A percentile compares a stretch with the other conserved stretches of the same genome.
Conservation (phyloP, 1,140 invertebrate species). For the Drosophila erecta region DNA sequence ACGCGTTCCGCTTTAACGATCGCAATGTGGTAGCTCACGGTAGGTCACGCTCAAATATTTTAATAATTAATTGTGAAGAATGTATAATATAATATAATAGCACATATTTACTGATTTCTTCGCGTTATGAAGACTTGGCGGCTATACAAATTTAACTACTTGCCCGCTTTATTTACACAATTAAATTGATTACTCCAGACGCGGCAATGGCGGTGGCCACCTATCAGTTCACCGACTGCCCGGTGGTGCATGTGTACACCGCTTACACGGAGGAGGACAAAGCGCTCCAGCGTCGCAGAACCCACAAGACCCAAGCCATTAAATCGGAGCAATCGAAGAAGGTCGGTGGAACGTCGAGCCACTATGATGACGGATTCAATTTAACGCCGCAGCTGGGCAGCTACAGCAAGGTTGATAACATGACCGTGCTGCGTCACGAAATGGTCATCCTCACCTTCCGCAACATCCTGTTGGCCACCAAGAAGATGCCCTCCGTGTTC, state of each 20-base stretch:
- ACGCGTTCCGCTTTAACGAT: slow-evolving; percentile 39
- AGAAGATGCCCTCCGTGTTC: too few relatives aligned
- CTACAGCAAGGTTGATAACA: background rate
- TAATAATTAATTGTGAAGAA: too few relatives aligned
- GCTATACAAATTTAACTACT: background rate
- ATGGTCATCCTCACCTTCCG: slow-evolving; percentile 1
- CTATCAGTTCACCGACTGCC: slow-evolving; percentile 17
- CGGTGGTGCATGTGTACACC: slow-evolving; percentile 53
- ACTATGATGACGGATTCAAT: background rate
- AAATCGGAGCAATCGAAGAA: background rate
- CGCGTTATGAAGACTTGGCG: background rate
- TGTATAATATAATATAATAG: too few relatives aligned
- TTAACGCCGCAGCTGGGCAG: background rate
- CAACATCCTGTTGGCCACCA: background rate
- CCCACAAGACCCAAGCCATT: background rate
- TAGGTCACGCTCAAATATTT: slow-evolving; percentile 5
- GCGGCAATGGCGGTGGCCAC: slow-evolving; percentile 26
- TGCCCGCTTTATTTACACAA: background rate
- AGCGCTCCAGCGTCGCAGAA: slow-evolving; percentile 13
- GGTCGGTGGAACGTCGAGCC: background rate
- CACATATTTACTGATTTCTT: too few relatives aligned
- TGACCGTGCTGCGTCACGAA: slow-evolving; percentile 19
- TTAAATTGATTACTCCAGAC: slow-evolving; percentile 18
- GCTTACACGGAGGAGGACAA: slow-evolving; percentile 19
- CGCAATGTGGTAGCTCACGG: slow-evolving; percentile 33